Conservation (phyloP, 2,113 vertebrate species). For the Marcusenius ussheri region DNA sequence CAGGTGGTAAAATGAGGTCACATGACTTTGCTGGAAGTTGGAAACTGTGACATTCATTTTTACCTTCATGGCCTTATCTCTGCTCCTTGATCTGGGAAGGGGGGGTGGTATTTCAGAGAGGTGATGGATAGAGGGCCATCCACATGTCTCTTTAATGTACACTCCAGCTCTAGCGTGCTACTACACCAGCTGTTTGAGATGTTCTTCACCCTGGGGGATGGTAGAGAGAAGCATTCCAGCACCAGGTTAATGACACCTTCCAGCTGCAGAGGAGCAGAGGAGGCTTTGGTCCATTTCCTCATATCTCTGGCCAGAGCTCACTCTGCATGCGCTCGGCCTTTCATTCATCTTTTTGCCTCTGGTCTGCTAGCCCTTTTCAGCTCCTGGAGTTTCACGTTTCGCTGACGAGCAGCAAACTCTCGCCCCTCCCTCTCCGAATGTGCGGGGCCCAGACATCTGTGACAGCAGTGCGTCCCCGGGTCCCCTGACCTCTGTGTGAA, state of each 20-base stretch:
- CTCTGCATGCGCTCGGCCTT: neutral
- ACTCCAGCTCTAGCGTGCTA: neutral
- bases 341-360: neutral
- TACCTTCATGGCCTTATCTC: neutral
- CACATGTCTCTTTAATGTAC: neutral
- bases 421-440: neutral
- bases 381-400: neutral
- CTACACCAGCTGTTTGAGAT: neutral
- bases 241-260: neutral
- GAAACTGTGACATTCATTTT: neutral
- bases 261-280: neutral
- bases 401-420: neutral
- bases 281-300: neutral
- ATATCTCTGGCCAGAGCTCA: neutral
- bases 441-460: neutral
- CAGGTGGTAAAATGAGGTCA: neutral
- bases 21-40: neutral
- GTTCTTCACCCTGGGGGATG: neutral
- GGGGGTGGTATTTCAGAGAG: neutral
- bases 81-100: neutral
- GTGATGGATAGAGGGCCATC: neutral
- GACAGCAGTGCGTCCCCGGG: neutral
- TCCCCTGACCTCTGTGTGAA: neutral
- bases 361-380: neutral
- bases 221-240: neutral